These are phyloP conservation scores for Verasper variegatus DNA, from an alignment of 2,113 vertebrate genomes.

Conservation along the genomic window DNA sequence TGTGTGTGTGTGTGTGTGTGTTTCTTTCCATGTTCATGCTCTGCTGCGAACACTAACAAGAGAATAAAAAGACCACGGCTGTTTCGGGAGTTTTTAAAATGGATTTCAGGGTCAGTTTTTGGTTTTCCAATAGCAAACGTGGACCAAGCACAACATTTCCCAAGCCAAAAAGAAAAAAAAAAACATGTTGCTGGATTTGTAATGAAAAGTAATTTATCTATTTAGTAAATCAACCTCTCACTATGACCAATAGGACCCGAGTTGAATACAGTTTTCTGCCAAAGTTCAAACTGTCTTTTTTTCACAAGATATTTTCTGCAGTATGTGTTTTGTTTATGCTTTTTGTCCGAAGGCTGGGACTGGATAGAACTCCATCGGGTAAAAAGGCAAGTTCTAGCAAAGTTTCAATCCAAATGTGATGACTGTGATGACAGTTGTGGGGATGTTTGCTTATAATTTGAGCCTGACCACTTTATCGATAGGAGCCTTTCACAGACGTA, in stretches of 20 bases:
- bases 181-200: neutral
- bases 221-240: neutral
- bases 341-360: neutral
- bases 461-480: neutral
- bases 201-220: neutral
- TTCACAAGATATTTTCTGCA: neutral
- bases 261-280: neutral
- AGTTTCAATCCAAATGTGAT: neutral
- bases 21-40: neutral
- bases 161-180: neutral
- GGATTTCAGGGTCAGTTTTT: neutral
- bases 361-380: neutral
- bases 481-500: neutral
- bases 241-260: neutral
- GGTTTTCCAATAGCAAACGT: neutral
- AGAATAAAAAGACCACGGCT: neutral
- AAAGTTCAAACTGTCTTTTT: neutral
- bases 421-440: neutral
- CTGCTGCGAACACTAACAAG: neutral
- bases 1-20: neutral
- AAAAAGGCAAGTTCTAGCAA: neutral
- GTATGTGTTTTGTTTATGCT: neutral
- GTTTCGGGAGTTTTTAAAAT: conserved; percentile 3
- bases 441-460: neutral
- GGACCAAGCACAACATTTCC: neutral